phyloP scores from a whole-genome alignment of 1,140 invertebrate species.

The Heterodera carotae region DNA sequence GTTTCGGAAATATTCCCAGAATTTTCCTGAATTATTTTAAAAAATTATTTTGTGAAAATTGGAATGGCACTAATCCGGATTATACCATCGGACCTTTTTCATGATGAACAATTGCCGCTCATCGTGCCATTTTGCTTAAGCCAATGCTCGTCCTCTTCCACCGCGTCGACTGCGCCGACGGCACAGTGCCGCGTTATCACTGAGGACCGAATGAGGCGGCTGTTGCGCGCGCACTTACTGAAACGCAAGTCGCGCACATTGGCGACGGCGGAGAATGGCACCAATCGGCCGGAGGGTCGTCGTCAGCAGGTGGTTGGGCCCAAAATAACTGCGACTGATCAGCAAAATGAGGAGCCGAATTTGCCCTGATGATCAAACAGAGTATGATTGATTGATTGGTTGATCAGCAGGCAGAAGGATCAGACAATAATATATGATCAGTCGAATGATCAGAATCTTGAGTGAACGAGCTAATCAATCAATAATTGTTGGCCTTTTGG shows the following conservation, averaged over 20 bases:
- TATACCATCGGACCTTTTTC: no score
- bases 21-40: no score
- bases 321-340: no score
- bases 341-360: no score
- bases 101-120: neutral
- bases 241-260: neutral
- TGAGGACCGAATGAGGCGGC: neutral
- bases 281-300: neutral
- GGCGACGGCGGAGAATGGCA: neutral
- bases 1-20: no score
- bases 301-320: neutral
- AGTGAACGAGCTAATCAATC: no score
- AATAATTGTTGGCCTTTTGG: no score
- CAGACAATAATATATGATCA: no score
- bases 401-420: no score
- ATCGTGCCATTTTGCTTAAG: neutral
- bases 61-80: neutral
- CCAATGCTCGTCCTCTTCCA: neutral
- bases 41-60: neutral
- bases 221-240: neutral
- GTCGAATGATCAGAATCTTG: no score
- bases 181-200: neutral
- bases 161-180: neutral
- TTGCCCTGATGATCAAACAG: no score
- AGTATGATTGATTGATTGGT: no score